Evolutionary conservation across 1,140 invertebrate species (phyloP).

Genomic region (Psilanteris sp.): DNA sequence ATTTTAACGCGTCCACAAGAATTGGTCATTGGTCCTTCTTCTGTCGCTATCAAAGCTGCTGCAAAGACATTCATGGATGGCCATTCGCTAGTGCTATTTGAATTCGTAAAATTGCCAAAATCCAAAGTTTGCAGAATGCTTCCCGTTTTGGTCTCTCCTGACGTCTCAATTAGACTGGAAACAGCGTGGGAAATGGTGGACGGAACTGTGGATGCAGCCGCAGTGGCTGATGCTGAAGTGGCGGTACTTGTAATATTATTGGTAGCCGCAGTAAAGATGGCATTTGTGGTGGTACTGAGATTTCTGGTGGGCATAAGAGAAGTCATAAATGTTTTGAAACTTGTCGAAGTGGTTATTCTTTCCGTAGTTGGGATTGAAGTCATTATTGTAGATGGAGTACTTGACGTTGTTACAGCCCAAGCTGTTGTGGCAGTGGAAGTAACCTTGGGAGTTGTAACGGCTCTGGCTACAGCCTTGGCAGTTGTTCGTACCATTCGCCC

Average conservation of each 20-base stretch:
- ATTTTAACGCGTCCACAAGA: constrained; percentile 91
- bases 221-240: constrained; percentile 75
- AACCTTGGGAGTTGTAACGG: constrained; percentile 66
- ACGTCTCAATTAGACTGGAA: constrained; percentile 43
- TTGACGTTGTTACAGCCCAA: constrained; percentile 57
- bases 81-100: constrained; percentile 73
- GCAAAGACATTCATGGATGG: constrained; percentile 81
- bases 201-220: constrained; percentile 72
- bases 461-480: constrained; percentile 72
- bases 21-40: constrained; percentile 77
- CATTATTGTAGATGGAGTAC: constrained; percentile 46
- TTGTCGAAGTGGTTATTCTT: constrained; percentile 20
- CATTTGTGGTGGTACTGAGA: constrained; percentile 61
- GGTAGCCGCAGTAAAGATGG: constrained; percentile 49
- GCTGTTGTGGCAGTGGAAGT: constrained; percentile 66
- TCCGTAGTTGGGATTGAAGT: constrained; percentile 47
- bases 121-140: constrained; percentile 58
- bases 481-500: constrained; percentile 75
- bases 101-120: constrained; percentile 47
- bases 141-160: constrained; percentile 76
- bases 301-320: constrained; percentile 25
- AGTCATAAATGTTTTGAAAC: constrained; percentile 7
- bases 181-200: constrained; percentile 76
- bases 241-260: constrained; percentile 65
- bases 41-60: constrained; percentile 79